Conservation (phyloP, 2,888 invertebrate species). For the Dasypolia templi region DNA sequence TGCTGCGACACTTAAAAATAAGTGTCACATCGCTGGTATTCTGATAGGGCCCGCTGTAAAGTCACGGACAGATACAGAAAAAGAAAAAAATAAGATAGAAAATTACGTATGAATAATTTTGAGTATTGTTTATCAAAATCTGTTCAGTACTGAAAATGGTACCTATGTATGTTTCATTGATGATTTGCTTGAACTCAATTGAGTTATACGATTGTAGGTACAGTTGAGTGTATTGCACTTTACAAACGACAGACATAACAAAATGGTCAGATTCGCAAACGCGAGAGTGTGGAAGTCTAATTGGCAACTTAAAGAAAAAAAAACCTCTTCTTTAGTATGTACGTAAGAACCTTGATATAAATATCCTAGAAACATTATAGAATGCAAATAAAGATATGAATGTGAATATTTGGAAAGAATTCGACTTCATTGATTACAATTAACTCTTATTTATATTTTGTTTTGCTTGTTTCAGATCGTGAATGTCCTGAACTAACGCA, state of each 20-base stretch:
- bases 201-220: not conserved
- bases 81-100: too few species aligned
- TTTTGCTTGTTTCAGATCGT: conserved; percentile 91
- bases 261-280: not conserved
- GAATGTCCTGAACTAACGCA: conserved; percentile 95
- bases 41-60: too few species aligned
- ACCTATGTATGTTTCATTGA: not conserved
- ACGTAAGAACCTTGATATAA: too few species aligned
- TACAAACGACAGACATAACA: not conserved
- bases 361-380: not conserved
- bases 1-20: too few species aligned
- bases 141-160: not conserved
- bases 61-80: too few species aligned
- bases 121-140: not conserved
- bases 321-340: too few species aligned
- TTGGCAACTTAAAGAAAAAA: not conserved
- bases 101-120: conserved; percentile 7
- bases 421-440: not conserved
- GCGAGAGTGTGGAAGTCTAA: not conserved
- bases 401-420: not conserved
- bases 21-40: too few species aligned
- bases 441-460: not conserved
- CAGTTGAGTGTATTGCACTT: not conserved
- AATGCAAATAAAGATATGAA: not conserved
- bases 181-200: too few species aligned